These are phyloP conservation scores for Contarinia nasturtii DNA, from an alignment of 1,140 invertebrate species.

Conservation along the genomic window DNA sequence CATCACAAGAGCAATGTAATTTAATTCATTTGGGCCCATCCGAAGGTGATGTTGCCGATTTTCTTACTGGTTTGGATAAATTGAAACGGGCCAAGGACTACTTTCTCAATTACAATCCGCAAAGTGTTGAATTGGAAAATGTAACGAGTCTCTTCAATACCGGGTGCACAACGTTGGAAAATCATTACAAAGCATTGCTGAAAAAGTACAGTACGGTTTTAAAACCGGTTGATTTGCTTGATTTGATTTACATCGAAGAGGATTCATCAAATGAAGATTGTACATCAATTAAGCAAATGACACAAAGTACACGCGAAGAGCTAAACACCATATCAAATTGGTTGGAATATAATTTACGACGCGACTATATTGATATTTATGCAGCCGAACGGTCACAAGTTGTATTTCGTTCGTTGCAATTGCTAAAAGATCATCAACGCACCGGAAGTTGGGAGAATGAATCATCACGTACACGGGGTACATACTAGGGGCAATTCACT, in stretches of 20 bases:
- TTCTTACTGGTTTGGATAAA: slow-evolving; percentile 65
- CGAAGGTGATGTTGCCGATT: slow-evolving; percentile 26
- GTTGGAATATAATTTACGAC: slow-evolving; percentile 58
- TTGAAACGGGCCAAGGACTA: slow-evolving; percentile 74
- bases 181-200: slow-evolving; percentile 73
- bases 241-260: slow-evolving; percentile 70
- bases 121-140: slow-evolving; percentile 85
- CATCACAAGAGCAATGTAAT: slow-evolving; percentile 21
- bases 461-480: slow-evolving; percentile 16
- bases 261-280: slow-evolving; percentile 36
- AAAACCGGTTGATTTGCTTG: slow-evolving; percentile 63
- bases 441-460: slow-evolving; percentile 47
- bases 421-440: slow-evolving; percentile 64
- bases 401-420: slow-evolving; percentile 53
- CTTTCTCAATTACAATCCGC: slow-evolving; percentile 83
- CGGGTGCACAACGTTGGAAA: slow-evolving; percentile 41
- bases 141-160: slow-evolving; percentile 43
- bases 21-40: slow-evolving; percentile 22
- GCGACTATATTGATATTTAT: slow-evolving; percentile 67
- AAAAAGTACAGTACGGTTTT: slow-evolving; percentile 72
- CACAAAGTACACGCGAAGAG: slow-evolving; percentile 29
- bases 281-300: slow-evolving; percentile 20
- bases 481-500: too few species aligned
- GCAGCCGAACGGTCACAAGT: slow-evolving; percentile 54
- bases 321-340: slow-evolving; percentile 66